phyloP scores from a whole-genome alignment of 2,113 vertebrate species.

The Prionailurus viverrinus region DNA sequence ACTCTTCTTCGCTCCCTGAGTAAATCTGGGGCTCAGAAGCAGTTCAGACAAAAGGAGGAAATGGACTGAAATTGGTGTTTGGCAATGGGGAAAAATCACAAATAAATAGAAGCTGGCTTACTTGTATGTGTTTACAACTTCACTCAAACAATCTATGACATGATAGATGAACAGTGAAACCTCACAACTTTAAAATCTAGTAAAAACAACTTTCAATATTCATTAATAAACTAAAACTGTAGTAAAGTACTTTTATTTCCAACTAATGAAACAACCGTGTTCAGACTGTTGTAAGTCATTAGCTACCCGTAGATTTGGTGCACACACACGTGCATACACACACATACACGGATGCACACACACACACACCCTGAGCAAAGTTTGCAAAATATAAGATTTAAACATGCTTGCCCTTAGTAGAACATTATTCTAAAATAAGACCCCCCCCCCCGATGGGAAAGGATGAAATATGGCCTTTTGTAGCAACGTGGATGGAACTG shows the following conservation, averaged over 20 bases:
- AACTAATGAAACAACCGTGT: neutral
- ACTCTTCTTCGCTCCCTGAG: neutral
- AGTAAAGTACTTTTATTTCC: neutral
- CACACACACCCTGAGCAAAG: neutral
- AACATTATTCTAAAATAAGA: neutral
- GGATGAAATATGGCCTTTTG: too few species aligned
- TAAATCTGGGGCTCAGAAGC: neutral
- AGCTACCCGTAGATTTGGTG: neutral
- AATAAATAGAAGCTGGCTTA: neutral
- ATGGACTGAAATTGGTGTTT: neutral
- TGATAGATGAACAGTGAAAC: neutral
- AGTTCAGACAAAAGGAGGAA: neutral
- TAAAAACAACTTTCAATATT: neutral
- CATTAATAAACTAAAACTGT: neutral
- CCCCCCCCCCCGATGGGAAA: too few species aligned
- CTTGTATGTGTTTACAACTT: neutral
- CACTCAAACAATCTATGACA: neutral
- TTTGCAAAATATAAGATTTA: neutral
- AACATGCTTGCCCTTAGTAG: neutral
- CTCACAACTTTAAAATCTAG: neutral
- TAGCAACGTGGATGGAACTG: too few species aligned
- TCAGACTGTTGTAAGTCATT: neutral
- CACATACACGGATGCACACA: neutral
- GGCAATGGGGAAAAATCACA: neutral
- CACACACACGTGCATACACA: neutral